Percentiles rank a stretch among this genome's conserved stretches.
Evolutionary conservation across 2,113 vertebrate species (phyloP).

Genomic region (Puma concolor): DNA sequence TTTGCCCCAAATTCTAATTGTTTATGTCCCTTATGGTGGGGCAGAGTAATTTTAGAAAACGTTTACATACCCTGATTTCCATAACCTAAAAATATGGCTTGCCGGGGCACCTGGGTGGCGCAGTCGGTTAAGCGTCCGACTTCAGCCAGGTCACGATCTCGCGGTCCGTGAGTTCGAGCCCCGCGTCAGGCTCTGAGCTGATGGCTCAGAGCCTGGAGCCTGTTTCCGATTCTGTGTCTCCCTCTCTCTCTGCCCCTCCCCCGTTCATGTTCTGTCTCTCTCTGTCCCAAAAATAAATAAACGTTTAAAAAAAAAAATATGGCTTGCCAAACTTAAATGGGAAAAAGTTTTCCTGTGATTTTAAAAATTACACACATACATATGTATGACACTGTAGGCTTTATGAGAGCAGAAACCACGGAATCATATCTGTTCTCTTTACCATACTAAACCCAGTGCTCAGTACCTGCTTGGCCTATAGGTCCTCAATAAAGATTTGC

Average conservation of each 20-base stretch:
- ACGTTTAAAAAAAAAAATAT: neutral
- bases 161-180: too few relatives aligned
- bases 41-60: slow-evolving; percentile 43
- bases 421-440: neutral
- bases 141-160: too few relatives aligned
- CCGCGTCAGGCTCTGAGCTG: too few relatives aligned
- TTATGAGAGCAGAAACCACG: neutral
- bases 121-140: too few relatives aligned
- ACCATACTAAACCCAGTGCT: neutral
- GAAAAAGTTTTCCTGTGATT: neutral
- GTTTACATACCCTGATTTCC: neutral
- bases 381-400: neutral
- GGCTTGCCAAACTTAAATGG: slow-evolving; percentile 19
- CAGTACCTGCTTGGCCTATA: neutral
- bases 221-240: too few relatives aligned
- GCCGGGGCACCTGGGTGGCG: too few relatives aligned
- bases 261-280: too few relatives aligned
- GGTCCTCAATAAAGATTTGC: slow-evolving; percentile 23
- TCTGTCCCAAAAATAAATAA: too few relatives aligned
- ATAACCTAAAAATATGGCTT: slow-evolving; percentile 44
- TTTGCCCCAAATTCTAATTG: neutral
- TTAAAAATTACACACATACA: neutral
- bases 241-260: too few relatives aligned
- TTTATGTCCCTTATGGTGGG: neutral
- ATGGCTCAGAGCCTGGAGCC: too few relatives aligned